Percentiles rank a stretch among this genome's conserved stretches.
phyloP scores from a whole-genome alignment of 2,888 invertebrate genomes.

The Criorhina ranunculi region DNA sequence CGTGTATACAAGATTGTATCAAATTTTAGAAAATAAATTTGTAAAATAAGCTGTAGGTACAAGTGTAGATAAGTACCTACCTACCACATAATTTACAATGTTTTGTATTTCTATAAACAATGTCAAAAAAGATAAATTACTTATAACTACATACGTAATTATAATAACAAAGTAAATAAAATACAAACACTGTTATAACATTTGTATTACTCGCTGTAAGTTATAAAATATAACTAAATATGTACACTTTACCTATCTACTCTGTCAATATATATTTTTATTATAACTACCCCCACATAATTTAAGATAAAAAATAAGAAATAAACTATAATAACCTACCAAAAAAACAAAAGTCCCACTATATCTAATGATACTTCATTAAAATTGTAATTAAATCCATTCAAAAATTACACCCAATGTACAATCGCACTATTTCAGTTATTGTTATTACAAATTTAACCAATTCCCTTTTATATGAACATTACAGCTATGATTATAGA shows the following conservation, averaged over 20 bases:
- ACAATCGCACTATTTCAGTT: constrained; percentile 75
- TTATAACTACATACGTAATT: too few species aligned
- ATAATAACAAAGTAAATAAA: neutral
- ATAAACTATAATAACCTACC: neutral
- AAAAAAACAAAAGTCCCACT: constrained; percentile 12
- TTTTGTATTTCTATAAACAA: too few species aligned
- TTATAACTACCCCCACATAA: neutral
- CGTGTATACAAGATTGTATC: too few species aligned
- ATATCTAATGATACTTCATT: constrained; percentile 67
- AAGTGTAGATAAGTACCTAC: too few species aligned
- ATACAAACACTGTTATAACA: neutral
- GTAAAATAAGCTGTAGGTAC: too few species aligned
- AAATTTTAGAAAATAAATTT: too few species aligned
- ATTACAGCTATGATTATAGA: constrained; percentile 75
- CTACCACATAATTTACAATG: too few species aligned
- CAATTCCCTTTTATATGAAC: constrained; percentile 71
- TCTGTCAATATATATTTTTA: too few species aligned
- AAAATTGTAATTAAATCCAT: constrained; percentile 74
- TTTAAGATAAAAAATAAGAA: constrained; percentile 15
- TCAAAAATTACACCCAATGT: constrained; percentile 53
- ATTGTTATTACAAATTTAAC: constrained; percentile 76
- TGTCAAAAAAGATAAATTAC: too few species aligned
- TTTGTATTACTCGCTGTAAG: too few species aligned
- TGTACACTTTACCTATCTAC: too few species aligned
- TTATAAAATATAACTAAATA: too few species aligned